Percentiles rank a stretch among this genome's conserved stretches.
Evolutionary conservation across 2,797 vertebrate species (phyloP).

Genomic region (Gambelia wislizenii): DNA sequence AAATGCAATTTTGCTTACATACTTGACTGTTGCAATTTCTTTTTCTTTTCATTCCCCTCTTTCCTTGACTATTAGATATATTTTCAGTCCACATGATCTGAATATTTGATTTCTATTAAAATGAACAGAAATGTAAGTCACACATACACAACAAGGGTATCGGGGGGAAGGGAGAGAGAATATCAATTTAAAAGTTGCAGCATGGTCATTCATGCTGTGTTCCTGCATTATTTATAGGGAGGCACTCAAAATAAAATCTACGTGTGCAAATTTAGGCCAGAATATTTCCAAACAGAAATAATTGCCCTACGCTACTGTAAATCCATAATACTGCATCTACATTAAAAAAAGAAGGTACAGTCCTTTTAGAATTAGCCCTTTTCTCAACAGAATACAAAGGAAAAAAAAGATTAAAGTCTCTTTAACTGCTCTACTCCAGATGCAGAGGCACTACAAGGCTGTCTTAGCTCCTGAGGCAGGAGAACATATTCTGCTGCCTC

Average conservation of each 20-base stretch:
- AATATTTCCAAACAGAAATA: slow-evolving; percentile 5
- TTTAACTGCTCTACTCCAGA: background rate
- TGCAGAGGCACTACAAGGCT: background rate
- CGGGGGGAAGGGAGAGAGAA: background rate
- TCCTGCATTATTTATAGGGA: slow-evolving; percentile 59
- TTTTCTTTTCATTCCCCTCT: background rate
- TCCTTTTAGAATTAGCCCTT: slow-evolving; percentile 21
- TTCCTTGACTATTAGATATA: background rate
- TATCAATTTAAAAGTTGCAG: slow-evolving; percentile 32
- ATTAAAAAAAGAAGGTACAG: background rate
- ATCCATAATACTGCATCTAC: background rate
- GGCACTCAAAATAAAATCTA: slow-evolving; percentile 42
- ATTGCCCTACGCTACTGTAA: slow-evolving; percentile 14
- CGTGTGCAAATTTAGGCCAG: slow-evolving; percentile 49
- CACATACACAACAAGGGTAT: background rate
- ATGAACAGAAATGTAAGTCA: background rate
- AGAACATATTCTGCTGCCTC: background rate
- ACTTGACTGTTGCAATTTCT: background rate
- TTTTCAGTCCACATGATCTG: background rate
- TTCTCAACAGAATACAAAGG: slow-evolving; percentile 24
- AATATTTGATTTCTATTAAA: background rate
- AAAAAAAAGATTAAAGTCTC: slow-evolving; percentile 31
- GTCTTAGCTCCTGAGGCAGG: background rate
- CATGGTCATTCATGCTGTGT: slow-evolving; percentile 14
- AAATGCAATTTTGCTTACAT: slow-evolving; percentile 24